phyloP scores from a whole-genome alignment of 2,888 invertebrate genomes.

The Dicyrtomina minuta region DNA sequence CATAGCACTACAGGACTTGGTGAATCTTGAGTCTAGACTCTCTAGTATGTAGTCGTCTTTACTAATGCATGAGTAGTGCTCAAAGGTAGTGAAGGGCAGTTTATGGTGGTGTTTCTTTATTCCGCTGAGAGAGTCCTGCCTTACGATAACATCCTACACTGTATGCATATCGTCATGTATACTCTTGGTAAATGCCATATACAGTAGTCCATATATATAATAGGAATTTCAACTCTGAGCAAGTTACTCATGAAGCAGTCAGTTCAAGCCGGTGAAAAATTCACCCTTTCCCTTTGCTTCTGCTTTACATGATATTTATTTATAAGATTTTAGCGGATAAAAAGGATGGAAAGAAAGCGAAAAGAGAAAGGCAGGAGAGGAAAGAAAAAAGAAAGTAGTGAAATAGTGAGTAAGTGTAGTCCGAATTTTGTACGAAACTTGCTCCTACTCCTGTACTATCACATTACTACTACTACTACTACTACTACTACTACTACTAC shows the following conservation, averaged over 20 bases:
- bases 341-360: not conserved
- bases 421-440: too few species aligned
- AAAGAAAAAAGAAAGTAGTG: too few species aligned
- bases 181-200: not conserved
- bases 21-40: too few species aligned
- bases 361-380: not conserved
- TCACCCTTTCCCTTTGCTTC: constrained; percentile 3
- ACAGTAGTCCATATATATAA: too few species aligned
- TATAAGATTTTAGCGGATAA: constrained; percentile 17
- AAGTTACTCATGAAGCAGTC: constrained; percentile 18
- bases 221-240: not conserved
- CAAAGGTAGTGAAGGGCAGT: not conserved
- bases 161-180: not conserved
- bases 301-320: constrained; percentile 15
- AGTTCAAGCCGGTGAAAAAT: constrained; percentile 27
- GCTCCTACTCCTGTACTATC: not conserved
- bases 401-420: too few species aligned
- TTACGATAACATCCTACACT: too few species aligned
- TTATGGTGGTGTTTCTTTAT: not conserved
- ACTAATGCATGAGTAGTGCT: not conserved
- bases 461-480: too few species aligned
- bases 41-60: not conserved
- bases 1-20: too few species aligned
- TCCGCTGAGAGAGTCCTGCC: not conserved
- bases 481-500: too few species aligned